Percentiles rank a stretch among this genome's conserved stretches.
Evolutionary conservation across 2,888 invertebrate species (phyloP).

Genomic region (Brachyptera putata): DNA sequence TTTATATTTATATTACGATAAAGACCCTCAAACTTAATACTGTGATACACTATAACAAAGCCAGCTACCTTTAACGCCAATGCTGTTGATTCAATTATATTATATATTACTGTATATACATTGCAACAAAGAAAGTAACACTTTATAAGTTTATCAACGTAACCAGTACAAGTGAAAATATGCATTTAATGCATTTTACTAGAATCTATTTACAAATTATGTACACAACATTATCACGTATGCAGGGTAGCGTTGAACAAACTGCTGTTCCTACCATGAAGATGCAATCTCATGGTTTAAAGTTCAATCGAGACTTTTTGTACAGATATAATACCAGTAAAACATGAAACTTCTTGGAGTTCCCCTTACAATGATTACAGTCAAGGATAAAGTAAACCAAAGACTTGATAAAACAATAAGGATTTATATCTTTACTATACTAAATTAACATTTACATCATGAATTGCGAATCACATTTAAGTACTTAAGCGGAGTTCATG

Average conservation of each 20-base stretch:
- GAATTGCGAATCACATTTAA: conserved; percentile 4
- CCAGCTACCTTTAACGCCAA: conserved; percentile 3
- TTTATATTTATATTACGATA: too few species aligned
- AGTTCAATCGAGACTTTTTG: too few species aligned
- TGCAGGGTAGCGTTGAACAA: too few species aligned
- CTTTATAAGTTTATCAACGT: conserved; percentile 19
- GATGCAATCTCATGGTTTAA: conserved; percentile 8
- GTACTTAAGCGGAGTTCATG: conserved; percentile 8
- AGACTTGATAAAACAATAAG: background rate
- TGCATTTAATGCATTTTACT: conserved; percentile 19
- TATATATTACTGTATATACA: conserved; percentile 17
- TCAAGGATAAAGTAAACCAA: conserved; percentile 20
- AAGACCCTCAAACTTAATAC: too few species aligned
- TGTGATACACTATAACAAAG: too few species aligned
- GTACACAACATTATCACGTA: conserved; percentile 11
- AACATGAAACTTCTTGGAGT: conserved; percentile 31
- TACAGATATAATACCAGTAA: conserved; percentile 22
- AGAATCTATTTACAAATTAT: conserved; percentile 22
- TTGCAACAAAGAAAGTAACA: conserved; percentile 20
- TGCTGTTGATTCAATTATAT: background rate
- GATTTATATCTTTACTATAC: background rate
- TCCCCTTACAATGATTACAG: conserved; percentile 29
- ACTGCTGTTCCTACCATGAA: too few species aligned
- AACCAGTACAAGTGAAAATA: conserved; percentile 7
- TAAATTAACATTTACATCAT: conserved; percentile 17